Percentiles rank a stretch among this genome's conserved stretches.
Evolutionary conservation across 2,113 vertebrate genomes (phyloP).

Genomic region (Gavia stellata): DNA sequence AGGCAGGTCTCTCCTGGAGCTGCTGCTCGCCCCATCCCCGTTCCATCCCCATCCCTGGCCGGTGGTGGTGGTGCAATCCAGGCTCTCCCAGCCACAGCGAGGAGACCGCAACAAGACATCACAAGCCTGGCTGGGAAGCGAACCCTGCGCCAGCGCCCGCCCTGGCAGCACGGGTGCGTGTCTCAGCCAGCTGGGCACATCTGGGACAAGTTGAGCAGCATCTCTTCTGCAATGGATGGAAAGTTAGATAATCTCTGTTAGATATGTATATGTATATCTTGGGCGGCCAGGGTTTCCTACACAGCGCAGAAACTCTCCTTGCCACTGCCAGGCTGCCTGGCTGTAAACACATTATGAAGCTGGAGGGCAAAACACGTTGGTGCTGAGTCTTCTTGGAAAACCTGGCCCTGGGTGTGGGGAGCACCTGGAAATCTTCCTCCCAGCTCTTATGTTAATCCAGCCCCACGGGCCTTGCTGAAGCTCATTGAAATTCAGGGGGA

Average conservation of each 20-base stretch:
- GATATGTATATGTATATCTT: not conserved
- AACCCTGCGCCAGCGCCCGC: not conserved
- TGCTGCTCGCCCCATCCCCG: not conserved
- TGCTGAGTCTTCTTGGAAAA: constrained; percentile 6
- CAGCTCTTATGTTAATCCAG: not conserved
- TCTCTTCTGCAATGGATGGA: not conserved
- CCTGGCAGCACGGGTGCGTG: not conserved
- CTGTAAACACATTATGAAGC: not conserved
- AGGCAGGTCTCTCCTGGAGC: not conserved
- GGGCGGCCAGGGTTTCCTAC: not conserved
- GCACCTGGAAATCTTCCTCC: constrained; percentile 36
- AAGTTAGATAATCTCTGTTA: not conserved
- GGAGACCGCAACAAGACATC: not conserved
- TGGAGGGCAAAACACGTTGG: not conserved
- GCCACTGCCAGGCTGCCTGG: not conserved
- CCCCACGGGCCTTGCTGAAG: not conserved
- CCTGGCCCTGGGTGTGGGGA: constrained; percentile 5
- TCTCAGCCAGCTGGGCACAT: not conserved
- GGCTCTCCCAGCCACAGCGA: not conserved
- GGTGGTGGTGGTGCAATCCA: not conserved
- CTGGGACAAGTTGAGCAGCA: accelerated
- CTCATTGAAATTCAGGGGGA: constrained; percentile 32
- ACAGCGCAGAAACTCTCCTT: not conserved
- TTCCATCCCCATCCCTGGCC: not conserved
- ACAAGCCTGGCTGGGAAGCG: not conserved